Evolutionary conservation across 53 echinoderm and acorn worm species (phyloP).

Genomic region (Holothuria scabra): DNA sequence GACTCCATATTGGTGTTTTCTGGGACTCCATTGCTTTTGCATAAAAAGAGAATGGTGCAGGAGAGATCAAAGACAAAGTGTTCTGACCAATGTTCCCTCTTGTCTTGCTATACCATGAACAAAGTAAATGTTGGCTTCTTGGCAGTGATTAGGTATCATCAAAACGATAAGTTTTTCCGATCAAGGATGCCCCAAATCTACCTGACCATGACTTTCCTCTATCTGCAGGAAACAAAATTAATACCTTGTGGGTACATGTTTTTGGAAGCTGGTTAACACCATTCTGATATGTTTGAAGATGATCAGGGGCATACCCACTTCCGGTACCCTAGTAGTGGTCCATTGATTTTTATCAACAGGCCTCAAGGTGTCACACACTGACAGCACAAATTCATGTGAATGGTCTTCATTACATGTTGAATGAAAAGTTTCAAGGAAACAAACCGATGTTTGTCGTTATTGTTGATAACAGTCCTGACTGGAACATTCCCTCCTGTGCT

Average conservation of each 20-base stretch:
- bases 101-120: background rate
- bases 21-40: too few relatives aligned
- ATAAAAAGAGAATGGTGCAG: too few relatives aligned
- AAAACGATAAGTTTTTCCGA: constrained; percentile 21
- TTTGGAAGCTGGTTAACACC: background rate
- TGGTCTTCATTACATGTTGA: constrained; percentile 28
- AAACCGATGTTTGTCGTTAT: constrained; percentile 18
- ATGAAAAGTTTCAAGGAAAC: background rate
- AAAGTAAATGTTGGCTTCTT: background rate
- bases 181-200: constrained; percentile 46
- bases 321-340: constrained; percentile 20
- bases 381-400: constrained; percentile 53
- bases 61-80: too few relatives aligned
- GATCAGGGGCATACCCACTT: constrained; percentile 24
- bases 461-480: constrained; percentile 57
- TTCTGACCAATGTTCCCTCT: too few relatives aligned
- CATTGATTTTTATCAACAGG: constrained; percentile 9
- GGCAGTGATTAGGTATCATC: constrained; percentile 53
- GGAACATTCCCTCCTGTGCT: constrained; percentile 52
- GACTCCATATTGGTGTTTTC: too few relatives aligned
- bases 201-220: constrained; percentile 66
- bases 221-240: constrained; percentile 33
- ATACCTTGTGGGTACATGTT: constrained; percentile 56
- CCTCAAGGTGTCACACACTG: constrained; percentile 33
- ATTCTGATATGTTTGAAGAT: background rate